Base-by-base conservation (phyloP, 1,140 invertebrate species). In the Triops longicaudatus region DNA sequence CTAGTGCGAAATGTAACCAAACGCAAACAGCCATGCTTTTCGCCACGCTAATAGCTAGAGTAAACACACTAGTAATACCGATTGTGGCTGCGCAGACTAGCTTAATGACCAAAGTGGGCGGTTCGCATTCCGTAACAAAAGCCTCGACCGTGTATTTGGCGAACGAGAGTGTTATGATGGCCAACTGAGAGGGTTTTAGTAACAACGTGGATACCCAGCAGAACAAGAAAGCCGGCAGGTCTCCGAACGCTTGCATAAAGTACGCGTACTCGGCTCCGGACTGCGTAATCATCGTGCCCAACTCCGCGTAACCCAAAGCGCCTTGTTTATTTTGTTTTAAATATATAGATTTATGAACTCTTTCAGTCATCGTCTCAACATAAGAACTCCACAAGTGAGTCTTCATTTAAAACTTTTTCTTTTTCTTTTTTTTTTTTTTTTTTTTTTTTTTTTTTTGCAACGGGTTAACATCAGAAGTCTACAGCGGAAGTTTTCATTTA, bases 111-210 rank as follows among this genome's bases (percentile, higher is more conserved):
- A 88, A 87, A 74, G 87, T 84, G 1, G 92, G 92, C 73, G 92
- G 91, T 82, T 92, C 89, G 82, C 92, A 96, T 82, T 93, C 91
- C 22, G 89, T 87, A 77, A 94, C 91, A 83, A 97, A 96, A 12
- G 95, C 93, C 81, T 95, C 92, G n/a, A 95, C 92, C 31, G 93
- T 91, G 84, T 98, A 98, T 83, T 97, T 92, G 37, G 94, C 94
- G 86, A 97, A 98, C 79, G 95, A 96, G 79, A 97, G 85, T 82
- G 92, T 93, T 81, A 97, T 96, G 81, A 98, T 96, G 77, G 94
- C 93, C 90, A 95, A 92, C 84, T 96, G 94, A 44, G 93, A 94
- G 75, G 94, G 94, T 85, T 97, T 97, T 76, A 97, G 87, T 75
- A 97, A 91, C 81, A 97, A 87, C 44, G 94, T 93, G 71, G 92